These are phyloP conservation scores for Caenorhabditis macrosperma DNA, from an alignment of 2,888 invertebrate species.

Conservation along the genomic window DNA sequence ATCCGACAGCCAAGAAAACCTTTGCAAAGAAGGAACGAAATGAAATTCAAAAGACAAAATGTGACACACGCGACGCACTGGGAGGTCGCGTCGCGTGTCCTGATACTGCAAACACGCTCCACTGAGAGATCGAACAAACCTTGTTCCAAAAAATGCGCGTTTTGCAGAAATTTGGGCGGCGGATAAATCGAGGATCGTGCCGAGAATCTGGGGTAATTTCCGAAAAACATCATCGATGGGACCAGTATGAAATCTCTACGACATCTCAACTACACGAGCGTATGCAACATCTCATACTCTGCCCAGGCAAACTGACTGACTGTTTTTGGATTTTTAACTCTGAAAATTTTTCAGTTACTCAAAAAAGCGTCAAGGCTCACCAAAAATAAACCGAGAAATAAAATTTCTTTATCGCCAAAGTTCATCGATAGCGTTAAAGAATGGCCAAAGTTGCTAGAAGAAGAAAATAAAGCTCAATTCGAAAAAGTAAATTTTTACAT, in stretches of 20 bases:
- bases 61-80: conserved; percentile 21
- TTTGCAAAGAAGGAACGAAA: neutral
- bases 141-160: neutral
- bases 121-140: neutral
- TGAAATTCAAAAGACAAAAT: neutral
- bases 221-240: neutral
- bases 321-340: neutral
- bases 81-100: conserved; percentile 32
- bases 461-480: conserved; percentile 17
- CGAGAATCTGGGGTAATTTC: neutral
- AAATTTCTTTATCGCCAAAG: conserved; percentile 34
- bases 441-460: conserved; percentile 41
- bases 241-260: conserved; percentile 13
- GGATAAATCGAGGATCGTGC: too few species aligned
- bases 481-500: conserved; percentile 17
- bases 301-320: neutral
- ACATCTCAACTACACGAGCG: neutral
- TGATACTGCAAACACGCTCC: conserved; percentile 27
- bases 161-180: neutral
- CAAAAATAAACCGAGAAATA: conserved; percentile 31
- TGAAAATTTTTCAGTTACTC: neutral
- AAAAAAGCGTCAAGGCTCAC: conserved; percentile 6
- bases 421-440: conserved; percentile 29
- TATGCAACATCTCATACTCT: conserved; percentile 20
- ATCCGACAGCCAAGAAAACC: neutral